Evolutionary conservation across 2,888 invertebrate species (phyloP).

Genomic region (Empis livida): DNA sequence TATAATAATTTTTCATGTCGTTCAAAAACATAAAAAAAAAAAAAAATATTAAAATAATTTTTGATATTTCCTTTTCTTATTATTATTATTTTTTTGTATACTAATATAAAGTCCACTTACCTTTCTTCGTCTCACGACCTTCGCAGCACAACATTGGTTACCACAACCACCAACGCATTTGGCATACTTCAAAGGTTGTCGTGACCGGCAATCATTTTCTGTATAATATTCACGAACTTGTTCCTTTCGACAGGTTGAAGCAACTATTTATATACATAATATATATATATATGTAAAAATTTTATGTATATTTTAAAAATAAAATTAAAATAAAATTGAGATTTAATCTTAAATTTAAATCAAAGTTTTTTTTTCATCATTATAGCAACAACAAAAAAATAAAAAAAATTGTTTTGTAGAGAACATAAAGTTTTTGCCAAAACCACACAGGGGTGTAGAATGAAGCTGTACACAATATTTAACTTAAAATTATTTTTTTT

Average conservation of each 20-base stretch:
- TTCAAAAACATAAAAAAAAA: too few species aligned
- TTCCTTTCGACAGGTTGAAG: slow-evolving; percentile 73
- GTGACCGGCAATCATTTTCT: slow-evolving; percentile 81
- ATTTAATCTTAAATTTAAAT: background rate
- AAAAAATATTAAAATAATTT: slow-evolving; percentile 1
- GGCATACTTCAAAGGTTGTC: slow-evolving; percentile 82
- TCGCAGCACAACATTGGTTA: slow-evolving; percentile 76
- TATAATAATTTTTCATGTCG: too few species aligned
- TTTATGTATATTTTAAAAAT: too few species aligned
- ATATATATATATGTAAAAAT: background rate
- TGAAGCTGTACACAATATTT: too few species aligned
- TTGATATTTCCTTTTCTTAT: background rate
- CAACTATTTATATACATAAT: slow-evolving; percentile 36
- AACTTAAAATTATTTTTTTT: too few species aligned
- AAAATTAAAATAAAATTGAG: background rate
- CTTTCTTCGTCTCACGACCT: slow-evolving; percentile 87
- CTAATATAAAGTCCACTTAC: slow-evolving; percentile 36
- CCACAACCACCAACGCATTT: slow-evolving; percentile 73
- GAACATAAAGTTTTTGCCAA: background rate
- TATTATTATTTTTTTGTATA: background rate
- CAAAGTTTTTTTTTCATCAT: background rate
- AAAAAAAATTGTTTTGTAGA: background rate
- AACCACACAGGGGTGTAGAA: too few species aligned
- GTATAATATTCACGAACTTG: slow-evolving; percentile 83
- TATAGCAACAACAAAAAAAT: background rate